Base-by-base conservation (phyloP, 2,797 vertebrate genomes). In the Lates japonicus region DNA sequence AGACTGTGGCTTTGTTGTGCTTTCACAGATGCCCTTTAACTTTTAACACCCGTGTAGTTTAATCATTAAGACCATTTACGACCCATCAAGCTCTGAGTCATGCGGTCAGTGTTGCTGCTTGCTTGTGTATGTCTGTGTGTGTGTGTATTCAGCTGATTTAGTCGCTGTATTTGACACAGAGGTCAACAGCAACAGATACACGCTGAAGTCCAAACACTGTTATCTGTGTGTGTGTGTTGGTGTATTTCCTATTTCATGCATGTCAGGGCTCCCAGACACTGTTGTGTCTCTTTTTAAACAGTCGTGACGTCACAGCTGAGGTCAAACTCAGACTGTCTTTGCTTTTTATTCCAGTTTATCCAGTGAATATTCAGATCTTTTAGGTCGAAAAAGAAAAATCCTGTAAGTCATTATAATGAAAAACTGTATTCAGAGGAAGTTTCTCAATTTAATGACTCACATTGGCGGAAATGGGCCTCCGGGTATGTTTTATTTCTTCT, bases 61-160 rank as follows among this genome's bases (percentile, higher is more conserved):
- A 83, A 87, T 80, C 55, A 86, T 89, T 90, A 86, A 66, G 60
- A 22, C 2, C 25, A 0, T 87, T 89, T 77, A 86, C 1, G 0
- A 48, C 9, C 42, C 37, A 10, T 49, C 42, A 41, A 0, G 3
- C 49, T 1, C 31, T 1, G 73, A 25, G 70, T 82, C 71, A 54
- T 44, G 55, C 39, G 60, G 31, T 77, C 58, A 19, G 51, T 61
- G 70, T 46, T 20, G 19, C 2, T 61, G 33, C 20, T 61, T 55
- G 52, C 6, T 1, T 80, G 72, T 76, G 62, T 69, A 6, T 29
- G 31, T 58, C 5, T 70, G 8, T 69, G 16, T 29, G 51, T 29
- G n/a, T 62, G 63, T 67, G 71, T 80, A 69, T 74, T 54, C 42
- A 65, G 59, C 69, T 68, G 81, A 42, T 54, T 37, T 19, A 37